These are phyloP conservation scores for Dyspetes luteomarginatus DNA, from an alignment of 2,888 invertebrate genomes.

Conservation along the genomic window DNA sequence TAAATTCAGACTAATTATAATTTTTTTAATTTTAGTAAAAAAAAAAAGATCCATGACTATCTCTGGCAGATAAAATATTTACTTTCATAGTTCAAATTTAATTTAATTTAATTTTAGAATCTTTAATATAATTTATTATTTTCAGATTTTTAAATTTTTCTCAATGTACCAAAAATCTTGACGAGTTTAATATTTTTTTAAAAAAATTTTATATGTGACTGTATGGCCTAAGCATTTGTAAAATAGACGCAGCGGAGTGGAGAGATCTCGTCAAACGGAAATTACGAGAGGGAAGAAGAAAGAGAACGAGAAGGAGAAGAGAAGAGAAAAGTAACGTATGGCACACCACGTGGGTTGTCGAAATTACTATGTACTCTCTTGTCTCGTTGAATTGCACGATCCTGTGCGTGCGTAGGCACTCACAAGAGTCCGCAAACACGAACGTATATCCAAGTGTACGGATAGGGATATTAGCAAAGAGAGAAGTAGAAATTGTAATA, in stretches of 20 bases:
- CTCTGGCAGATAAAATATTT: too few relatives aligned
- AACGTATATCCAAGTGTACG: not conserved
- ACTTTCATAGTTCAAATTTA: too few relatives aligned
- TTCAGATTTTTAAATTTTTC: not conserved
- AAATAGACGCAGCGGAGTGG: conserved; percentile 8
- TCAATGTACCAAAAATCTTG: not conserved
- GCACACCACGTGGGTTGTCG: conserved; percentile 14
- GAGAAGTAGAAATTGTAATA: conserved; percentile 1
- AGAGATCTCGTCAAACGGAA: conserved; percentile 45
- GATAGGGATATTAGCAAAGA: not conserved
- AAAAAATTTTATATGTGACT: not conserved
- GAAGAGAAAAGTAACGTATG: not conserved
- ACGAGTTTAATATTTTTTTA: not conserved
- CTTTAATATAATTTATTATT: too few relatives aligned
- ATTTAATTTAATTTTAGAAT: too few relatives aligned
- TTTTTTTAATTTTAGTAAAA: too few relatives aligned
- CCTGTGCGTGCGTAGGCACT: conserved; percentile 35
- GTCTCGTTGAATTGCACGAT: conserved; percentile 23
- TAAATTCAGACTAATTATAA: too few relatives aligned
- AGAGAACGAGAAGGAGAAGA: not conserved
- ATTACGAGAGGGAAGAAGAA: conserved; percentile 29
- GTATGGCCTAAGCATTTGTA: not conserved
- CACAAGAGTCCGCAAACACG: conserved; percentile 1
- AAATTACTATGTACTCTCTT: conserved; percentile 8
- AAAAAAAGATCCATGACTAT: too few relatives aligned